Base-by-base conservation (phyloP, 2,797 vertebrate species). In the Synanceia verrucosa region DNA sequence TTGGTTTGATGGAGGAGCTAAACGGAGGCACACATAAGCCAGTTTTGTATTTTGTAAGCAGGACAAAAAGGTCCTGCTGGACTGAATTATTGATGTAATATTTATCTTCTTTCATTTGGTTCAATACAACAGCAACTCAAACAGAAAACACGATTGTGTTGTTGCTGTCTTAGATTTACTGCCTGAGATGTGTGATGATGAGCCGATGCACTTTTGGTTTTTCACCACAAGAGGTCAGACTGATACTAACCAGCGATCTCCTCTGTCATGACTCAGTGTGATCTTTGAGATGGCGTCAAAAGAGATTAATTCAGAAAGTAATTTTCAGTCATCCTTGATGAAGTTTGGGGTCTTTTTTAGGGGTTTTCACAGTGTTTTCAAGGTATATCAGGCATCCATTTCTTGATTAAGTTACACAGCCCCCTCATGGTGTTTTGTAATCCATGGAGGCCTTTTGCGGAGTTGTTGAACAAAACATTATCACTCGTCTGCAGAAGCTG, bases 151-250 rank as follows among this genome's bases (percentile, higher is more conserved):
- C 18, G 66, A 3, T 9, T 41, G n/a, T 16, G n/a, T 10, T 14
- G 4, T 36, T 46, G 8, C 19, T 52, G 23, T 39, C 6, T 1
- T 23, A 34, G 14, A 26, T 9, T n/a, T 0, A 8, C 3, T 13
- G 1, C 43, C 24, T 2, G 2, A 44, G 18, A 1, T 12, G 12
- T 14, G 10, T 19, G 4, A 23, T 2, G 18, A 41, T 1, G 0
- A 50, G 4, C 33, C 50, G 18, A 8, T 89, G 89, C 82, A 89
- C 29, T 79, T 86, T 56, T 46, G 34, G 11, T 7, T 31, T 73
- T 60, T 62, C 7, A 53, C 91, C 93, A 93, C 89, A 56, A 89
- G 90, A 81, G 87, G 92, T 86, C 92, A 93, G 90, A 24, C 81
- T 86, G 55, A 37, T 64, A 70, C 76, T 58, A 26, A 53, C 36